phyloP scores from a whole-genome alignment of 2,113 vertebrate species.

The Pollimyrus isidori region DNA sequence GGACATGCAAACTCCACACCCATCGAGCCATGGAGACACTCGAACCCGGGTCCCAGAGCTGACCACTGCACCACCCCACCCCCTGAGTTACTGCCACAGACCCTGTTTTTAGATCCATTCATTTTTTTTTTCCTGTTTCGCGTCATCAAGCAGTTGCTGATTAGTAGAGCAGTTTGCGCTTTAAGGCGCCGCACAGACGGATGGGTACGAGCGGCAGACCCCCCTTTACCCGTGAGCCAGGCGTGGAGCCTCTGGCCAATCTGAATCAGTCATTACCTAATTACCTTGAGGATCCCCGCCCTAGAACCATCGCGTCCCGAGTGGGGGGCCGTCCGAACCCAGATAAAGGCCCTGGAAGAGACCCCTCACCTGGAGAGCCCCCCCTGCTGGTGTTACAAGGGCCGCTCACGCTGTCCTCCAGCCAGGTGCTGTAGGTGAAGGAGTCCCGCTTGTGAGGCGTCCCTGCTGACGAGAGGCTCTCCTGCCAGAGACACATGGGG shows the following conservation, averaged over 20 bases:
- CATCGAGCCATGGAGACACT: neutral
- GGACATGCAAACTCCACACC: neutral
- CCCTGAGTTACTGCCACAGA: neutral
- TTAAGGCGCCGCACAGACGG: neutral
- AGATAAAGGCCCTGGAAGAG: neutral
- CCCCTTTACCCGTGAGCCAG: neutral
- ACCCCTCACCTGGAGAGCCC: conserved; percentile 60
- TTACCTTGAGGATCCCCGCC: too few relatives aligned
- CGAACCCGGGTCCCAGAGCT: neutral
- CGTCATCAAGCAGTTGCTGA: neutral
- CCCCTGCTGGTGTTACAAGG: conserved; percentile 47
- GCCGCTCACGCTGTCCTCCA: conserved; percentile 69
- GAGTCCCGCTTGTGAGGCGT: conserved; percentile 72
- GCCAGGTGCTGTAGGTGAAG: conserved; percentile 68
- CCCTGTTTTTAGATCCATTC: neutral
- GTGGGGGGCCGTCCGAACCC: neutral
- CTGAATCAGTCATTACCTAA: too few relatives aligned
- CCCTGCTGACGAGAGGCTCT: conserved; percentile 67
- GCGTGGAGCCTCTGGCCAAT: too few relatives aligned
- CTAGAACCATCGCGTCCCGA: neutral
- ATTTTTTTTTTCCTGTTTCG: neutral
- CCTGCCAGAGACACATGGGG: conserved; percentile 14
- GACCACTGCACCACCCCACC: neutral
- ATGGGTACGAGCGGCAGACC: neutral
- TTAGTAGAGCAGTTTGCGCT: neutral